These are phyloP conservation scores for Atrina japonica DNA, from an alignment of 2,888 invertebrate genomes.

Conservation along the genomic window DNA sequence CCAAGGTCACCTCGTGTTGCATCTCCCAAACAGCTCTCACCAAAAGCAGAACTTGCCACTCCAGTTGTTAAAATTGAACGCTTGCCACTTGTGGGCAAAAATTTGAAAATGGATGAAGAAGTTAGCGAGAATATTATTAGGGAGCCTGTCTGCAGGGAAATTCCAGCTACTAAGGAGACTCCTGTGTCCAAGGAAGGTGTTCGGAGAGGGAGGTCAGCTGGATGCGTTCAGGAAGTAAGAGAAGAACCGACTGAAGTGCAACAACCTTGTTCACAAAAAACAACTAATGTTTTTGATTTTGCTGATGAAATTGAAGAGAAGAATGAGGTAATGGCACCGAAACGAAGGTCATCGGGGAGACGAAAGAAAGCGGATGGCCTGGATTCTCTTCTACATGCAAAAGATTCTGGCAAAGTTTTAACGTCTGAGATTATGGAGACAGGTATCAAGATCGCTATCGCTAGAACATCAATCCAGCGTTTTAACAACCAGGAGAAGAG, in stretches of 20 bases:
- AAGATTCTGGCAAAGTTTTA: constrained; percentile 4
- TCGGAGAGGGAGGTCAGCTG: constrained; percentile 17
- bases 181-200: constrained; percentile 18
- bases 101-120: constrained; percentile 32
- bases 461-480: constrained; percentile 2
- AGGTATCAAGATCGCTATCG: constrained; percentile 22
- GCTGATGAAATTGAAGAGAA: constrained; percentile 65
- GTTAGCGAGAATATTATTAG: constrained; percentile 5
- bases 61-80: constrained; percentile 44
- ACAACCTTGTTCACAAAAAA: constrained; percentile 4
- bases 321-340: constrained; percentile 36
- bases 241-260: not conserved
- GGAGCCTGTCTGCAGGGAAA: not conserved
- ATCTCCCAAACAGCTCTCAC: constrained; percentile 45
- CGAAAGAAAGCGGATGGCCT: constrained; percentile 34
- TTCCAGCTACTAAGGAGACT: constrained; percentile 11
- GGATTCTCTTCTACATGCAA: constrained; percentile 2
- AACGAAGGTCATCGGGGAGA: constrained; percentile 26
- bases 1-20: constrained; percentile 59
- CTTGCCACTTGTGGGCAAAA: constrained; percentile 27
- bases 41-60: constrained; percentile 36
- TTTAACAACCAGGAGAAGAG: constrained; percentile 5
- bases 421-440: constrained; percentile 32
- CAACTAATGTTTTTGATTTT: constrained; percentile 69
- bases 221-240: constrained; percentile 33